Base-by-base conservation (phyloP, 2,797 vertebrate species). In the Kryptolebias ocellatus region DNA sequence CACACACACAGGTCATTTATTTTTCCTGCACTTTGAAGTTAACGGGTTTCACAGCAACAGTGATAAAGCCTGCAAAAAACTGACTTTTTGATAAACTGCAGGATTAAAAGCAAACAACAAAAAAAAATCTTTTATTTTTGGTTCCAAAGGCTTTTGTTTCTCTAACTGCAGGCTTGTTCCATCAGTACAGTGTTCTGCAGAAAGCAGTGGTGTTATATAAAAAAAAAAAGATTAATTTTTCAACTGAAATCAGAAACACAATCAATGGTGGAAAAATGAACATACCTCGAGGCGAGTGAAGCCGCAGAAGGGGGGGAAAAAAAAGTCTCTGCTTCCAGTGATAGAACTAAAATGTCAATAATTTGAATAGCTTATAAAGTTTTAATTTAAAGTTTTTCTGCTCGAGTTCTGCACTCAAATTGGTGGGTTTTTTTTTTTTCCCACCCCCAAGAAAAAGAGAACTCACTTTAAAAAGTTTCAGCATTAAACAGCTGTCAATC, bases 1-100 rank as follows among this genome's bases (percentile, higher is more conserved):
- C 58, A 72, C 45, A 72, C 66, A 83, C 61, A 87, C 66, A 83
- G 62, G 76, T 79, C n/a, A 72, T 72, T 84, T 75, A 85, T 84
- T 70, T 55, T 42, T 53, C 31, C 53, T 28, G 50, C 17, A 18
- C n/a, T 64, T 20, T 44, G 24, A 37, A 78, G 66, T 77, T 56
- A 55, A 45, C 66, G 57, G 67, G 49, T 75, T 24, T 49, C 64
- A 69, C 67, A 76, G n/a, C 17, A 53, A 45, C 15, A 58, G 58
- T 75, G 53, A 85, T 78, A 71, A 81, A 85, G 71, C 59, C 65
- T 34, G 56, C 49, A 60, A 70, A 77, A 71, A 66, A 52, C 50
- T 31, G 64, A 53, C 50, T 75, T 65, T 45, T 20, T 42, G 20
- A 42, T 17, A 15, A 42, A 57, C 72, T 67, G 55, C 47, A 44